Evolutionary conservation across 2,113 vertebrate species (phyloP), one percentile per base, ranked within the genome.

Genomic region (Notothenia coriiceps): DNA sequence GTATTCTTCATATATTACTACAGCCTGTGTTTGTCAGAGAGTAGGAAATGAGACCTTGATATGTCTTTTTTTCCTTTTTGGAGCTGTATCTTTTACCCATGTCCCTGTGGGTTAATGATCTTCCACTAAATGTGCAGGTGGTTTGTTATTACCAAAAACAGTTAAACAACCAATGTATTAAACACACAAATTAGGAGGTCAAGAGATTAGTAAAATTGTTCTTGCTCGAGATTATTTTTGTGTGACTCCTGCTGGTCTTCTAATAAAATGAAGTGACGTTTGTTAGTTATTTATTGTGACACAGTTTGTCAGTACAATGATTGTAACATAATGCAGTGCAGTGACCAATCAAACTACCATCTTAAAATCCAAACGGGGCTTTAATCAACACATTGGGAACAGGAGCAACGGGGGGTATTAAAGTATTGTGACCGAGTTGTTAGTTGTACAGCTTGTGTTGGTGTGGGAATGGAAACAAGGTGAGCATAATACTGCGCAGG

Each of bases 401-500:
- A 84, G 49, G 5, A 65, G 29, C 70, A 77, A 17, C 54, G 60
- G 18, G 18, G 22, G 25, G 35, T 68, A 76, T 77, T 85, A 71
- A 82, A 72, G 62, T 6, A 25, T 33, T 59, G 80, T 60, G 70
- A 84, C 61, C 70, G 60, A 80, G 50, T 66, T 74, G 78, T 85
- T 59, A 49, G 63, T 63, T 40, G 67, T 60, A 51, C 55, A 56
- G 75, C 60, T 81, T 66, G 56, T 70, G 72, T 77, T 79, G 59
- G 64, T 77, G 57, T 88, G 77, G 51, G 57, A 72, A 69, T 80
- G 73, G 44, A 72, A 88, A 82, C 80, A 84, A 88, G 84, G 80
- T 81, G 86, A 80, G 69, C 56, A 47, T 89, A 60, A 89, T 74
- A 74, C 79, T 86, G 63, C 46, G 29, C 80, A 88, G 84, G 62